These are phyloP conservation scores for Spisula subtruncata DNA, from an alignment of 2,888 invertebrate genomes.

Conservation along the genomic window DNA sequence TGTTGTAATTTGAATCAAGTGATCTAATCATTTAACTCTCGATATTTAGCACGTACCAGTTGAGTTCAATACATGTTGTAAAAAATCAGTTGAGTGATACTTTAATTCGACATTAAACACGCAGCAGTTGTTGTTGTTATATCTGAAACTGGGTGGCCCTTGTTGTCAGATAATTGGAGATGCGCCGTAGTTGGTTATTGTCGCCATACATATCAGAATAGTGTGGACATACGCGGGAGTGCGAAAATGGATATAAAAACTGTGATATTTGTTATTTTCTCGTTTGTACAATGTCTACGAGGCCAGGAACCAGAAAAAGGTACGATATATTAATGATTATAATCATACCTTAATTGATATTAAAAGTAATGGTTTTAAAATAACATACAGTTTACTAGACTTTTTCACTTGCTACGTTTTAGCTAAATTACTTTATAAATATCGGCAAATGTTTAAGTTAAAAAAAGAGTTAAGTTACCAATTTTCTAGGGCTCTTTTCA, in stretches of 20 bases:
- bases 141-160: neutral
- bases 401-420: too few species aligned
- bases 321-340: neutral
- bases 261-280: slow-evolving; percentile 24
- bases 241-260: slow-evolving; percentile 8
- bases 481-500: too few species aligned
- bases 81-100: neutral
- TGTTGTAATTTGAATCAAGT: too few species aligned
- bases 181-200: neutral
- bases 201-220: neutral
- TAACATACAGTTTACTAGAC: too few species aligned
- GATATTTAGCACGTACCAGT: too few species aligned
- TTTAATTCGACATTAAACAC: neutral
- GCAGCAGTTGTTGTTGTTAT: neutral
- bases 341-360: too few species aligned
- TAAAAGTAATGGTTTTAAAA: too few species aligned
- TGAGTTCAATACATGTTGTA: neutral
- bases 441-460: too few species aligned
- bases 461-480: too few species aligned
- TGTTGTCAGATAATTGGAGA: neutral
- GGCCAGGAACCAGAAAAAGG: slow-evolving; percentile 26
- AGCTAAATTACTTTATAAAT: too few species aligned
- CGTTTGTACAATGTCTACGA: neutral
- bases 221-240: neutral
- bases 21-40: too few species aligned